Evolutionary conservation across 2,888 invertebrate genomes (phyloP), one percentile per base, ranked within the genome.

Genomic region (Oscheius sp.): DNA sequence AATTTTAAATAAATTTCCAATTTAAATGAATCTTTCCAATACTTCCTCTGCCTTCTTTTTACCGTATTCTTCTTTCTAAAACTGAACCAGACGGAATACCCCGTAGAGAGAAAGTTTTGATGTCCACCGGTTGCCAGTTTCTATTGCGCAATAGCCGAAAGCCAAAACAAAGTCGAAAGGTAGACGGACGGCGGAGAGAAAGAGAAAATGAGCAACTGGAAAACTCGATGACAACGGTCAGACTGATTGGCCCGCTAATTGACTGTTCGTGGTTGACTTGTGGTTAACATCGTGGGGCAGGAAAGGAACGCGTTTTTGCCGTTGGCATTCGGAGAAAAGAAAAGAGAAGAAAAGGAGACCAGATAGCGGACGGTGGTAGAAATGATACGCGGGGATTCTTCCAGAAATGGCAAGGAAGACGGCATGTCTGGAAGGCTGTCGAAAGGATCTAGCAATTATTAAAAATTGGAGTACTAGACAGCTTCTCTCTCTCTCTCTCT

Each of bases 161-260:
- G 35, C 35, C 35, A 35, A 35, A 35, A 35, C 35, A 35, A 35
- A 13, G 45, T n/a, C n/a, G 13, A 21, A 21, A 52, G 52, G 52
- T n/a, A 52, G 6, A 13, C 5, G 21, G 52, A 21, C 5, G 21
- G 52, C 23, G 29, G 58, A 58, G 58, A 35, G 35, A 35, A 35
- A 35, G 35, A 35, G 35, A 35, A 35, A 35, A 7, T 21, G 59
- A 7, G 59, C 35, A 59, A 59, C 35, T 25, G 29, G 27, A 29
- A 29, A 45, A 46, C 3, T n/a, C 43, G 16, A 25, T 29, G 45
- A 46, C 13, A 64, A 21, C 18, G 9, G 21, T 29, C 18, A 45
- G 41, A 58, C 58, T 58, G 58, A 58, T 58, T 58, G 58, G 49
- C 58, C 27, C n/a, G 58, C 58, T 58, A 58, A 58, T 58, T 58